Base-by-base conservation (phyloP, 2,888 invertebrate genomes). In the Tachina grossa region DNA sequence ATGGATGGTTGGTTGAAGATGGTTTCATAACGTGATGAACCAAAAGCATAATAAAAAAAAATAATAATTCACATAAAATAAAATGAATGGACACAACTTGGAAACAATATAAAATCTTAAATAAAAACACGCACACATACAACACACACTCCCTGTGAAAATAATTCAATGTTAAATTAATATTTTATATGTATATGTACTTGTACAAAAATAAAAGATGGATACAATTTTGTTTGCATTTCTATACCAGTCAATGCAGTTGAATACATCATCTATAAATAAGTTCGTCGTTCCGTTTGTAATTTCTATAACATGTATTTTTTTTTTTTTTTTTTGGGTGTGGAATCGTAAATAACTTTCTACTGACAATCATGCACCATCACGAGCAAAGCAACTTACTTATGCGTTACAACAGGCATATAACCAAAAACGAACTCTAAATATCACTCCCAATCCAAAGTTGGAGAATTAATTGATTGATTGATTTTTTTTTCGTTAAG, bases 101-200 rank as follows among this genome's bases (percentile, higher is more conserved):
- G 61, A 66, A 66, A 72, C 59, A 72, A 63, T 83, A 59, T 72
- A 31, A 66, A 78, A 83, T 66, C 45, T 78, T 61, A 55, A 77
- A 59, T 41, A 59, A 65, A 66, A 71, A 69, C 10, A 59, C 43
- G 71, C 57, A 66, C 13, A 41, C 16, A 57, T 9, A 13, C 45
- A 49, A 13, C 47, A 55, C 14, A 13, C 41, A 10, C 47, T 13
- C 19, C n/a, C 22, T 78, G 13, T 53, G 10, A 65, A 71, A 47
- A 65, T 55, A 85, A 75, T 78, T 51, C 75, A 71, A 69, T 75
- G 77, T 75, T 79, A 66, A 75, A 82, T 76, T 75, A 51, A 85
- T 83, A 79, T 78, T 77, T 83, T 74, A 78, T 57, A 71, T 78
- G 75, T 57, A 71, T 78, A 22, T 2, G 2, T 31, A 68, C 22